Conservation (phyloP, 2,797 vertebrate genomes). For the Alosa sapidissima region DNA sequence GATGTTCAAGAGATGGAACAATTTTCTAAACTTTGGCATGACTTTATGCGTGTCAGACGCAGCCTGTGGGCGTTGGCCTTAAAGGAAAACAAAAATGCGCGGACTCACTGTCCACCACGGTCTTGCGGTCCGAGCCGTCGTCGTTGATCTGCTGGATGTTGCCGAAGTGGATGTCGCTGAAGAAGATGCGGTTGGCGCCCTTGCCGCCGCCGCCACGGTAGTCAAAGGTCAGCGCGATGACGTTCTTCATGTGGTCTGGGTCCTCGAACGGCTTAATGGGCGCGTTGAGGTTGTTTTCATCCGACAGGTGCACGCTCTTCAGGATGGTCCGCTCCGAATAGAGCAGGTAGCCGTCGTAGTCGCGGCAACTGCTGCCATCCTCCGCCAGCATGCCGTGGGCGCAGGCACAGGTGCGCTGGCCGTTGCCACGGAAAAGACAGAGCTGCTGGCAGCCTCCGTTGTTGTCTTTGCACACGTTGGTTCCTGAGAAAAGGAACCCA, state of each 20-base stretch:
- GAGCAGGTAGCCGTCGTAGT: slow-evolving; percentile 84
- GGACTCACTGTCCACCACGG: slow-evolving; percentile 84
- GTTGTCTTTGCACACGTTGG: slow-evolving; percentile 79
- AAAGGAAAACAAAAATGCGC: not conserved
- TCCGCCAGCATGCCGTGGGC: slow-evolving; percentile 84
- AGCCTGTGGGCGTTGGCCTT: too few relatives aligned
- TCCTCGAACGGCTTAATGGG: slow-evolving; percentile 87
- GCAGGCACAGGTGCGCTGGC: slow-evolving; percentile 76
- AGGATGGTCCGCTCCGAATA: slow-evolving; percentile 87
- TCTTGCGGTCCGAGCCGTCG: slow-evolving; percentile 77
- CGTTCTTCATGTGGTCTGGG: slow-evolving; percentile 85
- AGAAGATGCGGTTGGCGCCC: slow-evolving; percentile 84
- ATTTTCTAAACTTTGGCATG: too few relatives aligned
- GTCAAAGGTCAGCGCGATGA: slow-evolving; percentile 85
- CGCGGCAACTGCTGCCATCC: slow-evolving; percentile 74
- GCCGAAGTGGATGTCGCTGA: slow-evolving; percentile 87
- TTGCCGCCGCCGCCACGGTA: slow-evolving; percentile 77
- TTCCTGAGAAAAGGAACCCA: slow-evolving; percentile 65
- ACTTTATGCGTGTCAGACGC: too few relatives aligned
- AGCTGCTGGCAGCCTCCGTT: slow-evolving; percentile 85
- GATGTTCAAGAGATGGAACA: too few relatives aligned
- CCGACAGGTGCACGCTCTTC: slow-evolving; percentile 85
- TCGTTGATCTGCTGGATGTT: slow-evolving; percentile 89
- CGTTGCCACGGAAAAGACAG: slow-evolving; percentile 76
- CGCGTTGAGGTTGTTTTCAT: slow-evolving; percentile 84